Evolutionary conservation across 35 echinoderm and acorn worm genomes (phyloP), one percentile per base, ranked within the genome.

Genomic region (Eucidaris tribuloides): DNA sequence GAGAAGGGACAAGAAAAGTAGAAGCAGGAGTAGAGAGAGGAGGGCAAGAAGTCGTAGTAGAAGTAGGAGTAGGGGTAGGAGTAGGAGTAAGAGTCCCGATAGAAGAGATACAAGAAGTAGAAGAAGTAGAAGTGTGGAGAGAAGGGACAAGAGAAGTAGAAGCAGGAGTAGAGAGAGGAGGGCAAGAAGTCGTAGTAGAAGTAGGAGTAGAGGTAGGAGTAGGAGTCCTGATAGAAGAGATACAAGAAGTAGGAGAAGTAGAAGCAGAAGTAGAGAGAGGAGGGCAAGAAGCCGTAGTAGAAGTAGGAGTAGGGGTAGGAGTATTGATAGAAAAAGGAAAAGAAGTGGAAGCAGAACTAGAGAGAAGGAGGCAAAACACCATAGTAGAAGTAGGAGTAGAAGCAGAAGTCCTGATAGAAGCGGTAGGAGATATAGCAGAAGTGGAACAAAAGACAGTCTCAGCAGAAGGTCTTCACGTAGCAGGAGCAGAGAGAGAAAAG

Each of bases 151-250:
- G 30, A 0, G 19, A 7, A 64, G 19, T 32, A 64, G 61, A 64
- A 64, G 61, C 24, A 32, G 61, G 22, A 64, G 61, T 64, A 64
- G 4, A 64, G 7, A 25, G 23, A 81, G 80, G 32, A 41, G 79
- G 2, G 86, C 82, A 34, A 70, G 77, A 33, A 86, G 83, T 41
- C 40, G 77, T 35, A 58, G 57, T 24, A n/a, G 42, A 20, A 60
- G 50, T 28, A 35, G 6, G 32, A 20, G 30, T 5, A 61, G 63
- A 39, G 36, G 45, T 30, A 46, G 54, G 28, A 80, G 49, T 36
- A 83, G 71, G 48, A 83, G 88, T 35, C 79, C 56, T 35, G 66
- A 79, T 2, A 76, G 62, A 28, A 81, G 85, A 62, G 32, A 30
- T 27, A 30, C 31, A 14, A 71, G 41, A 20, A 45, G 19, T 28